These are phyloP conservation scores for Sarotherodon lohbergeri DNA, from an alignment of 2,113 vertebrate species.

Conservation along the genomic window DNA sequence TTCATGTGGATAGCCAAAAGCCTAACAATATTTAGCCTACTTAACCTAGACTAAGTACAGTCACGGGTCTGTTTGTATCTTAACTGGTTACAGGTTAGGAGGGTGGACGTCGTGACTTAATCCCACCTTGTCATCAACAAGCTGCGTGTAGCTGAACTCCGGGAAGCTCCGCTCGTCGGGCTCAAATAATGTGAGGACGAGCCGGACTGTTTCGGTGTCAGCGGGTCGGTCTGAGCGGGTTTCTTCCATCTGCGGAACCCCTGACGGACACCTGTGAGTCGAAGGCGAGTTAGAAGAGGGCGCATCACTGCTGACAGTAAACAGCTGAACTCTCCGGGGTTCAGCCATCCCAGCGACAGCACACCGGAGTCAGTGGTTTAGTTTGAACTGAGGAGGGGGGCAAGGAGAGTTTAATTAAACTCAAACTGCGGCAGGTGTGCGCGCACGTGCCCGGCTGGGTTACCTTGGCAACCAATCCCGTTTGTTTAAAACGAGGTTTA, in stretches of 20 bases:
- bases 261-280: conserved; percentile 1
- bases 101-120: not conserved
- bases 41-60: not conserved
- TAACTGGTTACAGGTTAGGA: not conserved
- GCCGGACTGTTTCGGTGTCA: conserved; percentile 60
- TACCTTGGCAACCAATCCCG: not conserved
- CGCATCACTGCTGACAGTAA: conserved; percentile 63
- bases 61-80: not conserved
- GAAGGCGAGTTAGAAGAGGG: not conserved
- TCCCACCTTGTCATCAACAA: conserved; percentile 70
- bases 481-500: not conserved
- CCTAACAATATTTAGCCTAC: not conserved
- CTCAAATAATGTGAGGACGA: conserved; percentile 81
- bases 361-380: not conserved
- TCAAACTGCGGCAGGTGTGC: conserved; percentile 45
- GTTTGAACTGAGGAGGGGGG: not conserved
- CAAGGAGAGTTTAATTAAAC: not conserved
- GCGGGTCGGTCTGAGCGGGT: not conserved
- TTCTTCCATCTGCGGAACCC: not conserved
- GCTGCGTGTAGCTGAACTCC: conserved; percentile 86
- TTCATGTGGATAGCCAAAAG: not conserved
- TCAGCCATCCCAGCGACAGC: conserved; percentile 75
- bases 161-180: conserved; percentile 82
- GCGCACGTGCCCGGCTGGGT: not conserved
- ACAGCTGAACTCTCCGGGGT: conserved; percentile 80